These are phyloP conservation scores for Choreutis nemorana DNA, from an alignment of 2,888 invertebrate species.

Conservation along the genomic window DNA sequence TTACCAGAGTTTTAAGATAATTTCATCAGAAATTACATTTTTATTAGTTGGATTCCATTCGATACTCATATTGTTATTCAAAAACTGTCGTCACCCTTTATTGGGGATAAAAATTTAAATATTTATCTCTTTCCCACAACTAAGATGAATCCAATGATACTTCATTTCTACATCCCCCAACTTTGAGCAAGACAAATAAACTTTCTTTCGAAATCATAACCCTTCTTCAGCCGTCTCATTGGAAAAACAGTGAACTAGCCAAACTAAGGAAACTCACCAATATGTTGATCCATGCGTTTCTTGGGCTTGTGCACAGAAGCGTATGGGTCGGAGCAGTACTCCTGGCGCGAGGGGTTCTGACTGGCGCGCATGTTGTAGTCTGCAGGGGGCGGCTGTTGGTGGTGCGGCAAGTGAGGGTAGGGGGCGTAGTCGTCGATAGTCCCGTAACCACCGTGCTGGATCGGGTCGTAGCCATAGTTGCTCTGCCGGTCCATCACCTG, in stretches of 20 bases:
- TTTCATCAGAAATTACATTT: no score
- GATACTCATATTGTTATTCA: no score
- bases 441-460: slow-evolving; percentile 83
- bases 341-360: slow-evolving; percentile 86
- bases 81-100: no score
- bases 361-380: slow-evolving; percentile 75
- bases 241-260: background rate
- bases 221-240: background rate
- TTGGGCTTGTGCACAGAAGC: slow-evolving; percentile 90
- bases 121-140: no score
- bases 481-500: slow-evolving; percentile 66
- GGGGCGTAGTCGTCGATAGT: slow-evolving; percentile 86
- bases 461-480: slow-evolving; percentile 77
- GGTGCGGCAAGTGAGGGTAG: slow-evolving; percentile 78
- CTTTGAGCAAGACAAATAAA: background rate
- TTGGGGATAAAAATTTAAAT: no score
- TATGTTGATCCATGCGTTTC: slow-evolving; percentile 86
- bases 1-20: no score
- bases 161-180: no score
- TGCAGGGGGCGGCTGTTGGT: slow-evolving; percentile 65
- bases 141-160: no score
- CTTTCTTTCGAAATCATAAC: background rate
- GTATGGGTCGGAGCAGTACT: slow-evolving; percentile 88
- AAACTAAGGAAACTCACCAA: slow-evolving; percentile 74
- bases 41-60: no score